A percentile compares a stretch with the other conserved stretches of the same genome.
Evolutionary conservation across 2,797 vertebrate genomes (phyloP).

Genomic region (Crossoptilon crossoptilon): DNA sequence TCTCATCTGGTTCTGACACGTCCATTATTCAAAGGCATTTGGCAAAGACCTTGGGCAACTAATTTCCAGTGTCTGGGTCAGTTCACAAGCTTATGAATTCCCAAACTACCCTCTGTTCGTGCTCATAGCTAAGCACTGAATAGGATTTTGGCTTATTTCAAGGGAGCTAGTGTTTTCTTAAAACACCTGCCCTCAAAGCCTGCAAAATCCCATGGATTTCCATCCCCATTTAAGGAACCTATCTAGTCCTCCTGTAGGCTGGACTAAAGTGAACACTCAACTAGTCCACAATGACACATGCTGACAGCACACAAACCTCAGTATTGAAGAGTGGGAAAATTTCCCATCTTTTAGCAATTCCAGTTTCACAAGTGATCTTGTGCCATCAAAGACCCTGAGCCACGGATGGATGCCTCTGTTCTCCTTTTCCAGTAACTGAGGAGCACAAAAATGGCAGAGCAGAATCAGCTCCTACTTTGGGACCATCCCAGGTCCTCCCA

Average conservation of each 20-base stretch:
- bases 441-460: fast-evolving
- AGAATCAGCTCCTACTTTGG: not conserved
- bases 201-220: conserved; percentile 17
- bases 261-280: not conserved
- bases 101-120: conserved; percentile 13
- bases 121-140: conserved; percentile 9
- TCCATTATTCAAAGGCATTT: conserved; percentile 64
- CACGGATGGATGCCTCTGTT: not conserved
- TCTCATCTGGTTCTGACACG: conserved; percentile 23
- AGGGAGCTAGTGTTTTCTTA: conserved; percentile 55
- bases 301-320: not conserved
- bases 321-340: not conserved
- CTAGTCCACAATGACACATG: not conserved
- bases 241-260: not conserved
- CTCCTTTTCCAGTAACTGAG: not conserved
- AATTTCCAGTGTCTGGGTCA: conserved; percentile 39
- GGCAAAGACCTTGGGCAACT: conserved; percentile 61
- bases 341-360: not conserved
- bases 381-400: not conserved
- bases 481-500: not conserved
- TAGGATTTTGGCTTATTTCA: conserved; percentile 52
- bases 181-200: conserved; percentile 42
- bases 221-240: not conserved
- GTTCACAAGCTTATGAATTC: conserved; percentile 62
- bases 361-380: not conserved